These are phyloP conservation scores for Samia ricini DNA, from an alignment of 1,140 invertebrate species.

Conservation along the genomic window DNA sequence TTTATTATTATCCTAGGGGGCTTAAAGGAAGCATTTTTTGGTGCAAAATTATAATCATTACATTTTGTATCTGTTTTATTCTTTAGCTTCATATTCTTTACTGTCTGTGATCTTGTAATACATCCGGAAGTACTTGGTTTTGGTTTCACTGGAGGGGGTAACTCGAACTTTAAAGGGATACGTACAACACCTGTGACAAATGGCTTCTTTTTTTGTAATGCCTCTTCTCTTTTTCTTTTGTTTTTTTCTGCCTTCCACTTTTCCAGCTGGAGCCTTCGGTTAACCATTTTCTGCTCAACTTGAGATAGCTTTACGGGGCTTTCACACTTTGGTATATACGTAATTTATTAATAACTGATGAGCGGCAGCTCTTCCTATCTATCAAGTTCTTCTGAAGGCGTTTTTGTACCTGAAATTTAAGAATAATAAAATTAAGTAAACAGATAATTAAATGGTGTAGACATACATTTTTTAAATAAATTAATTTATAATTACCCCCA, in stretches of 20 bases:
- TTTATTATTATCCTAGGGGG: slow-evolving; percentile 39
- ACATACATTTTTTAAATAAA: slow-evolving; percentile 1
- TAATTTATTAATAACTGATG: slow-evolving; percentile 49
- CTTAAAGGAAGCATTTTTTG: slow-evolving; percentile 53
- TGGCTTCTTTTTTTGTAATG: slow-evolving; percentile 55
- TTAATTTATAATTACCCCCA: slow-evolving; percentile 41
- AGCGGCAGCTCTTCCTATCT: slow-evolving; percentile 40
- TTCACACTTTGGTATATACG: slow-evolving; percentile 39
- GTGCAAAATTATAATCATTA: slow-evolving; percentile 50
- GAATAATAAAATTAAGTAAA: not conserved
- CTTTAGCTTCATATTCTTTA: slow-evolving; percentile 28
- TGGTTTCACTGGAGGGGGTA: slow-evolving; percentile 44
- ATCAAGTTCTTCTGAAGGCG: slow-evolving; percentile 45
- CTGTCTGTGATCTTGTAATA: slow-evolving; percentile 54
- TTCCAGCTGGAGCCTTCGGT: slow-evolving; percentile 50
- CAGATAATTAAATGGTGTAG: not conserved
- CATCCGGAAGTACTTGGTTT: slow-evolving; percentile 54
- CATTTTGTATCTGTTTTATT: slow-evolving; percentile 11
- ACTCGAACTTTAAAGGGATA: slow-evolving; percentile 40
- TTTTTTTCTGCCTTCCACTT: slow-evolving; percentile 66
- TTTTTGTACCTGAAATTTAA: slow-evolving; percentile 51
- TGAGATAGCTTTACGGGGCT: slow-evolving; percentile 30
- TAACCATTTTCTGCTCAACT: slow-evolving; percentile 36
- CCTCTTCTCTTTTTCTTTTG: slow-evolving; percentile 49
- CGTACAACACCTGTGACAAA: slow-evolving; percentile 49